Evolutionary conservation across 2,113 vertebrate species (phyloP).

Genomic region (Colistium nudipinnis): DNA sequence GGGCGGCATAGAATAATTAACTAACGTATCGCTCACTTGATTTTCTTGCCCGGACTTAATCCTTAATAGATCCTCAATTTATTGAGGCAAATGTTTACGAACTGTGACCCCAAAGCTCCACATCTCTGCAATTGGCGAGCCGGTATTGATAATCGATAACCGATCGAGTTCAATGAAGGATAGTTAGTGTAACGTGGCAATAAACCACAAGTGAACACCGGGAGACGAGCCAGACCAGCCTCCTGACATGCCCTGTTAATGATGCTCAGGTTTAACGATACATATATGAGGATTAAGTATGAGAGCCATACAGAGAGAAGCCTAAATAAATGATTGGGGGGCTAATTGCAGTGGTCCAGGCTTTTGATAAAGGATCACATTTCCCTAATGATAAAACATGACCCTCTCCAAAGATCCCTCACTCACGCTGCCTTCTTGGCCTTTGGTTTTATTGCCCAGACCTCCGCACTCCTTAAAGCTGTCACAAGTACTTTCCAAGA

Average conservation of each 20-base stretch:
- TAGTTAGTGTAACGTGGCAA: conserved; percentile 20
- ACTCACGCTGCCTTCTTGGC: conserved; percentile 12
- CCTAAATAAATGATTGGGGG: conserved; percentile 69
- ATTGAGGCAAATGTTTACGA: background rate
- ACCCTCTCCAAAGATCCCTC: conserved; percentile 40
- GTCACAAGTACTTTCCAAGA: conserved; percentile 25
- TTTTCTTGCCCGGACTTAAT: no score
- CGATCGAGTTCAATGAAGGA: background rate
- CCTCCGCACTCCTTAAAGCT: conserved; percentile 27
- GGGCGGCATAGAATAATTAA: background rate
- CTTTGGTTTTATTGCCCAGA: conserved; percentile 41
- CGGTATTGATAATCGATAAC: background rate
- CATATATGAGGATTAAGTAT: conserved; percentile 56
- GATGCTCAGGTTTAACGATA: conserved; percentile 51
- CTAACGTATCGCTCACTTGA: background rate
- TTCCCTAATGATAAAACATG: conserved; percentile 65
- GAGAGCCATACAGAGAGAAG: conserved; percentile 45
- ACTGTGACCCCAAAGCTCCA: background rate
- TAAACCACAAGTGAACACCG: conserved; percentile 7
- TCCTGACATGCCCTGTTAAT: conserved; percentile 58
- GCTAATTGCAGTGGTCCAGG: conserved; percentile 64
- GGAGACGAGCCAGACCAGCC: conserved; percentile 37
- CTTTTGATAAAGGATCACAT: conserved; percentile 59
- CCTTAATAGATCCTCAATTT: no score
- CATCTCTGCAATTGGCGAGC: background rate